Base-by-base conservation (phyloP, 2,888 invertebrate species). In the Megastigmus dorsalis region DNA sequence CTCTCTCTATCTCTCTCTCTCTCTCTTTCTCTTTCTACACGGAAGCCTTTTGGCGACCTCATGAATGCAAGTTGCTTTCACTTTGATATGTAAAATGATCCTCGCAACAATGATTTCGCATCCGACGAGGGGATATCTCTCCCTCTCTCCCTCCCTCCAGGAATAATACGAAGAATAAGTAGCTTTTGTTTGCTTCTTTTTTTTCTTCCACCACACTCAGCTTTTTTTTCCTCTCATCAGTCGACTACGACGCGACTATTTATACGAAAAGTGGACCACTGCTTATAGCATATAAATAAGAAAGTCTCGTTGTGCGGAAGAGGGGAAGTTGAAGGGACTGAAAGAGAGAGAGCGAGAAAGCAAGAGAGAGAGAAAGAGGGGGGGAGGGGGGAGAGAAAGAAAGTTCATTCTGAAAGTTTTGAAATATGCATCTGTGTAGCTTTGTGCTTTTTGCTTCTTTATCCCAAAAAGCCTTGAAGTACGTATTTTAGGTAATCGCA, bases 81-180 rank as follows among this genome's bases (percentile, higher is more conserved):
- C 59, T 59, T 68, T 68, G 59, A 68, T 68, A 68, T 59, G 68
- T 38, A 59, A 68, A 68, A 59, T 50, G 59, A 50, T 68, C 43
- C 57, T 59, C 50, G 62, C 33, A 10, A 67, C 55, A 67, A 67
- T 54, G 54, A 66, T 66, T 67, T 43, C 33, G 28, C 54, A 20
- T 62, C 45, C n/a, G n/a, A n/a, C n/a, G n/a, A n/a, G n/a, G n/a
- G n/a, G n/a, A n/a, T n/a, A n/a, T n/a, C n/a, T n/a, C n/a, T n/a
- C n/a, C n/a, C n/a, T n/a, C n/a, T n/a, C n/a, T n/a, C n/a, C n/a
- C 18, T 33, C 15, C 18, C 26, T 54, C 23, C n/a, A 13, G 41
- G 36, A 36, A 18, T 7, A 23, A 23, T 23, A 6, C 20, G 23
- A 38, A 20, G 36, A 20, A 36, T 63, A 50, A 36, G 63, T 36